Base-by-base conservation (phyloP, 2,113 vertebrate genomes). In the Oreamnos americanus region DNA sequence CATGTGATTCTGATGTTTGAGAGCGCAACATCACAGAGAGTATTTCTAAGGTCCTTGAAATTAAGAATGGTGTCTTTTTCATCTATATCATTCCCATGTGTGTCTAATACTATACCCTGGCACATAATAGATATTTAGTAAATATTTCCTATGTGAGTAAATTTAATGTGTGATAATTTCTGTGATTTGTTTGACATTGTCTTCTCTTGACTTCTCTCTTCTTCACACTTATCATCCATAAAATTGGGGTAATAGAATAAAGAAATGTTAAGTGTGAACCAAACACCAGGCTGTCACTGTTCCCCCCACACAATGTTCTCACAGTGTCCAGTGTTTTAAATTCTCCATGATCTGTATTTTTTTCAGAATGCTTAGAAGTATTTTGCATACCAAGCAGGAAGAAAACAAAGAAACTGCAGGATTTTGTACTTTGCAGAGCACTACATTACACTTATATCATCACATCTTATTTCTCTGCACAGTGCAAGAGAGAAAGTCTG, bases 321-420 rank as follows among this genome's bases (percentile, higher is more conserved):
- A 71, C 10, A 43, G 26, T 47, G 23, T 17, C 33, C 84, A 26
- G 23, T 33, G 49, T 90, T 85, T 93, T 90, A 83, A 96, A 6
- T 87, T 96, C 84, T 94, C 78, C 16, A 62, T 7, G 8, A 64
- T 62, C 39, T 28, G 53, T 86, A 36, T 6, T 78, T 97, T 97
- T 98, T 79, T 90, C 71, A 49, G 33, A 28, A 94, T 74, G 58
- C 43, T 81, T 55, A 28, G 13, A 89, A 83, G 23, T 74, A 95
- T 90, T 67, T 89, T 91, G 39, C 62, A 92, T 23, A 89, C 74
- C 67, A 94, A 94, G 57, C 55, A 84, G 55, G 47, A 87, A 97
- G 92, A 97, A 47, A 28, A 83, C 49, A 95, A 45, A 0, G 97
- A 98, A 98, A 98, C 90, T 94, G 90, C 97, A 98, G 94, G 79